Evolutionary conservation across 2,113 vertebrate genomes (phyloP).

Genomic region (Microtus pennsylvanicus): DNA sequence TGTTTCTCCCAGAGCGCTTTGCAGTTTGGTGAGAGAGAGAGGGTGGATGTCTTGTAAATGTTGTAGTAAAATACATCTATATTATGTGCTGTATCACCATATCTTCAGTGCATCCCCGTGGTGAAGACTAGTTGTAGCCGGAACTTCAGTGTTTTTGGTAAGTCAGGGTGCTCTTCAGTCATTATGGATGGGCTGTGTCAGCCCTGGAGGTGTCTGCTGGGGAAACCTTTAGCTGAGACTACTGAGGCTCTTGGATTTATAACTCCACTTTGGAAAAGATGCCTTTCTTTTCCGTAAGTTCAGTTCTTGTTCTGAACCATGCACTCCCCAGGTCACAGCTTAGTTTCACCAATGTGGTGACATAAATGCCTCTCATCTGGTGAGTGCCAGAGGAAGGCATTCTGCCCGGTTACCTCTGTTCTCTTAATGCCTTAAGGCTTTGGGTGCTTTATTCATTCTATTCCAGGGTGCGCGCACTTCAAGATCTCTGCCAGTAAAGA

Average conservation of each 20-base stretch:
- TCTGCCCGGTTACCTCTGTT: conserved; percentile 91
- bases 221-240: conserved; percentile 47
- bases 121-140: conserved; percentile 73
- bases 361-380: conserved; percentile 93
- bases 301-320: conserved; percentile 89
- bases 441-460: conserved; percentile 90
- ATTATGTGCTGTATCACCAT: conserved; percentile 84
- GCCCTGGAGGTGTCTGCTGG: conserved; percentile 83
- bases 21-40: neutral
- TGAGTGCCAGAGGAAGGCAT: conserved; percentile 89
- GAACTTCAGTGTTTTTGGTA: conserved; percentile 88
- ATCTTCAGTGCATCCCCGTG: conserved; percentile 90
- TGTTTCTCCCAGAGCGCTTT: conserved; percentile 45
- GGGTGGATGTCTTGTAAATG: conserved; percentile 72
- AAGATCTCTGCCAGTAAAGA: conserved; percentile 91
- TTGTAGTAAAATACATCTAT: conserved; percentile 76
- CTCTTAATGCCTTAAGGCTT: conserved; percentile 89
- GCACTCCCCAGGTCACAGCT: conserved; percentile 88
- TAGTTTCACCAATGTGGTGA: conserved; percentile 89
- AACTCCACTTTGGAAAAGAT: conserved; percentile 86
- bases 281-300: conserved; percentile 87
- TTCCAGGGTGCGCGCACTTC: conserved; percentile 88
- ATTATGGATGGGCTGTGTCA: conserved; percentile 82
- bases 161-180: conserved; percentile 86
- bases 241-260: conserved; percentile 72